phyloP scores from a whole-genome alignment of 2,888 invertebrate genomes.

The Acanthacorydalis orientalis region DNA sequence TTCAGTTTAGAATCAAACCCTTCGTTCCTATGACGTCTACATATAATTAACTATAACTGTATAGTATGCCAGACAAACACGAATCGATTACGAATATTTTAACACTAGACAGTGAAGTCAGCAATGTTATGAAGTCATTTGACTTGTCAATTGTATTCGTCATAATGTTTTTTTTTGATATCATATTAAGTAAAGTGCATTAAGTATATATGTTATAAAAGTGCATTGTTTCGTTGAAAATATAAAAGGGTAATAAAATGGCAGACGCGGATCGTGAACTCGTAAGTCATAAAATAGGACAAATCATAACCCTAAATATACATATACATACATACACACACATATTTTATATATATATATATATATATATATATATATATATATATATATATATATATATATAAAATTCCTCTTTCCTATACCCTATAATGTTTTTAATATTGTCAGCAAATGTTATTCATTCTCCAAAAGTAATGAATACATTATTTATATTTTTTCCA shows the following conservation, averaged over 20 bases:
- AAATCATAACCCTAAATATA: too few relatives aligned
- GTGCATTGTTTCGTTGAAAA: not conserved
- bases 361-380: not conserved
- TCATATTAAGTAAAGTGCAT: not conserved
- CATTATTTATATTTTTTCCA: too few relatives aligned
- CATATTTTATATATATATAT: not conserved
- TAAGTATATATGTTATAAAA: not conserved
- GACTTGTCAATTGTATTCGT: not conserved
- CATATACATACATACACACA: not conserved
- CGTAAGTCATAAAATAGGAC: conserved; percentile 1
- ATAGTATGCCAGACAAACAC: too few relatives aligned
- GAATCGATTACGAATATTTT: too few relatives aligned
- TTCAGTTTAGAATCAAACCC: too few relatives aligned
- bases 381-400: not conserved
- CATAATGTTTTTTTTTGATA: not conserved
- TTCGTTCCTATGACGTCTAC: too few relatives aligned
- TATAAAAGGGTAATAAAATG: conserved; percentile 1
- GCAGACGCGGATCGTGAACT: conserved; percentile 4
- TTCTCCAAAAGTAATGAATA: too few relatives aligned
- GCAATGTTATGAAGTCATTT: not conserved
- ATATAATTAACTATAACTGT: too few relatives aligned
- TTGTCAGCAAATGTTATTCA: too few relatives aligned
- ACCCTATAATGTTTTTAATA: too few relatives aligned
- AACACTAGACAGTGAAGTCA: not conserved
- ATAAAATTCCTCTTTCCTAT: not conserved